A percentile compares a stretch with the other conserved stretches of the same genome.
phyloP scores from a whole-genome alignment of 1,140 invertebrate species.

The Chionoecetes opilio region DNA sequence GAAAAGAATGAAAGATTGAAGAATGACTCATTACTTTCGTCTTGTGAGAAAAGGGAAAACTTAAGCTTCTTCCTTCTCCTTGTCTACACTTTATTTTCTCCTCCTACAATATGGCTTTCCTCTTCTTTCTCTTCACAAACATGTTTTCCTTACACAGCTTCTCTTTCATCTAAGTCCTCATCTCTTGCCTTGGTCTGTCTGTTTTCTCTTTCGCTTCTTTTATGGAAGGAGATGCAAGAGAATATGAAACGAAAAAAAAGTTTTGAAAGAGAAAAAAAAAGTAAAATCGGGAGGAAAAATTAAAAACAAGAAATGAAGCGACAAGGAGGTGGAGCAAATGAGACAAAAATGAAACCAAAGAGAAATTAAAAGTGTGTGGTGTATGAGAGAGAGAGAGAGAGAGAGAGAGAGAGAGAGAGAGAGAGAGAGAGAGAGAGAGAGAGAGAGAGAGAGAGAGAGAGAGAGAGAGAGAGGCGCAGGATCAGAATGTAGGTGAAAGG shows the following conservation, averaged over 20 bases:
- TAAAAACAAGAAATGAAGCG: no score
- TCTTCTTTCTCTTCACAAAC: not conserved
- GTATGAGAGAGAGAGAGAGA: not conserved
- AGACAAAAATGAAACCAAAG: not conserved
- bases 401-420: conserved; percentile 1
- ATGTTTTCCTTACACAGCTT: not conserved
- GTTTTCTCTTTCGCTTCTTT: not conserved
- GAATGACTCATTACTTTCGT: no score
- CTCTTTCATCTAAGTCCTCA: not conserved
- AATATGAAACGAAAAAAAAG: not conserved
- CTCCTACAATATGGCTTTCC: not conserved
- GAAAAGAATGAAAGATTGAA: not conserved
- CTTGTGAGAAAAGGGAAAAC: not conserved
- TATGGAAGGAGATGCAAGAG: not conserved
- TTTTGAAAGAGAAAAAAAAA: not conserved
- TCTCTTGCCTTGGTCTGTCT: not conserved
- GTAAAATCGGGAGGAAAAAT: not conserved
- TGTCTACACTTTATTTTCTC: not conserved
- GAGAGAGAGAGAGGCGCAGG: not conserved
- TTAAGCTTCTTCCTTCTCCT: not conserved
- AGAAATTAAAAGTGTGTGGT: not conserved
- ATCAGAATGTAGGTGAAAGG: conserved; percentile 10
- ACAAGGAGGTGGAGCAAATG: not conserved
- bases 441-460: conserved; percentile 21
- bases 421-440: conserved; percentile 27